These are phyloP conservation scores for Nansenia antarctica DNA, from an alignment of 2,113 vertebrate genomes.

Conservation along the genomic window DNA sequence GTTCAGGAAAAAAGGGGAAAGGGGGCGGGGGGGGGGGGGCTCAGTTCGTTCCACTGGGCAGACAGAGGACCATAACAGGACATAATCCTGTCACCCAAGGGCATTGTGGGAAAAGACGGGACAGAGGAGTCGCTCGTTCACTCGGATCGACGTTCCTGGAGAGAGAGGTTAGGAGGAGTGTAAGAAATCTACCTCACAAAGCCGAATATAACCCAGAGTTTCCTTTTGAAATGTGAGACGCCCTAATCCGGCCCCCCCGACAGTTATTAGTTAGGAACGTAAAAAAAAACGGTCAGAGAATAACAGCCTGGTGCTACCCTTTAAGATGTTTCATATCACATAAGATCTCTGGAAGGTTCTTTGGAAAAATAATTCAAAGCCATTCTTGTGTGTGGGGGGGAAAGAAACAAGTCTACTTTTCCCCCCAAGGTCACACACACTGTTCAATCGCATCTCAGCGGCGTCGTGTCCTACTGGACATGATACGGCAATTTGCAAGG, in stretches of 20 bases:
- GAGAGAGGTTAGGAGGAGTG: conserved; percentile 5
- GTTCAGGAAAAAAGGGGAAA: conserved; percentile 29
- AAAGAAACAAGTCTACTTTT: neutral
- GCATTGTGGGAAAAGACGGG: conserved; percentile 38
- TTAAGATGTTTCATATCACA: neutral
- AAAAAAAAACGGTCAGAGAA: no score
- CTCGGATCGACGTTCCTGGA: conserved; percentile 52
- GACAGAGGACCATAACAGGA: conserved; percentile 30
- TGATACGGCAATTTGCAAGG: neutral
- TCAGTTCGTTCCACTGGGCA: neutral
- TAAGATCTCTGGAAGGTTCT: neutral
- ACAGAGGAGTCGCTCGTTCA: conserved; percentile 30
- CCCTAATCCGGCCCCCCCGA: neutral
- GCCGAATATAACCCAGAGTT: conserved; percentile 11
- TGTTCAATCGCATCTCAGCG: neutral
- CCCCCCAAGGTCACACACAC: neutral
- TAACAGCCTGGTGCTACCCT: no score
- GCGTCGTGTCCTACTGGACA: neutral
- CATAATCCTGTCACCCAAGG: conserved; percentile 55
- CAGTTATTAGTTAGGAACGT: neutral
- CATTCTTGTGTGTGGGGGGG: neutral
- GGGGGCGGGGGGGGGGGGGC: neutral
- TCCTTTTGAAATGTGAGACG: neutral
- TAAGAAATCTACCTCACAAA: conserved; percentile 24
- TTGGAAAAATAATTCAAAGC: neutral